Base-by-base conservation (phyloP, 2,113 vertebrate species). In the Barnardius zonarius region DNA sequence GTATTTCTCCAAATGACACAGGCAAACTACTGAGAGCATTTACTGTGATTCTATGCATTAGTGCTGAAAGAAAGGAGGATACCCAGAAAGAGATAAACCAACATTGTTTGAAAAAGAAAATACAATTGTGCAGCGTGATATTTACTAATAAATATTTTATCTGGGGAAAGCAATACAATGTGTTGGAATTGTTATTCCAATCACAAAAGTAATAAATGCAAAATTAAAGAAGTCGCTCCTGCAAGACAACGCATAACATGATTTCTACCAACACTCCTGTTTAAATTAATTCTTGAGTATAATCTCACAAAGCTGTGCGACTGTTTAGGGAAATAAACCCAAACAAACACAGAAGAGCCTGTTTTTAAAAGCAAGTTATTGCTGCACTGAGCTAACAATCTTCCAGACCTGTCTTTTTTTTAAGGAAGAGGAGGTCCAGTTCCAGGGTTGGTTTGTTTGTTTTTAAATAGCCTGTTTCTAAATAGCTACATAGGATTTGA, bases 131-230 rank as follows among this genome's bases (percentile, higher is more conserved):
- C 19, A 2, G 77, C 18, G 11, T 0, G 7, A 64, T 90, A 84
- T 96, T 96, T 95, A 77, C 84, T 92, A 93, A 96, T 97, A 97
- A 96, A 98, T 96, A 97, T 96, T 98, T 96, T 86, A 97, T 96
- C 88, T 91, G 70, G 33, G 82, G 90, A 75, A 95, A 76, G 57
- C 90, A 95, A 92, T 69, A 95, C 64, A 95, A 93, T 86, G 84
- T 64, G n/a, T n/a, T 57, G 19, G 31, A 22, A n/a, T 57, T 57
- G 37, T 82, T 95, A 95, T 88, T 94, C 91, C 91, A 90, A 57
- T 89, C 85, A 74, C 87, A 93, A 93, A 93, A 94, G 96, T 86
- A 96, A 97, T 93, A 94, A 95, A 96, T 86, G 92, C 75, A 84
- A 94, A 97, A 97, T 96, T 95, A 97, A 93, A 96, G 92, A 79